Base-by-base conservation (phyloP, 2,888 invertebrate genomes). In the Stenchaetothrips biformis region DNA sequence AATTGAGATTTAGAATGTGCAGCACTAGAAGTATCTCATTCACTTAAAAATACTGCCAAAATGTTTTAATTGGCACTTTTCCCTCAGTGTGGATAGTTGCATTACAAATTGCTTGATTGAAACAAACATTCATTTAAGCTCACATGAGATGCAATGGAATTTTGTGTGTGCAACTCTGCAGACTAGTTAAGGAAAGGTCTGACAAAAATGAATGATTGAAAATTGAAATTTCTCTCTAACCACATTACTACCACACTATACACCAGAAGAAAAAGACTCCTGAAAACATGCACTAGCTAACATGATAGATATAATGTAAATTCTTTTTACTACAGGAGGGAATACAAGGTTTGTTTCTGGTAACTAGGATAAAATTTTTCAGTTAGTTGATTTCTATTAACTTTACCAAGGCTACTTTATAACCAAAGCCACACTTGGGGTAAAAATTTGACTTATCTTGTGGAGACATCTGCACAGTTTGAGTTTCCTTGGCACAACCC, bases 251-350 rank as follows among this genome's bases (percentile, higher is more conserved):
- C 25, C 7, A 21, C 25, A 21, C 11, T 74, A 25, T 21, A 25
- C 21, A 74, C 67, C 21, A 74, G 67, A 74, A 25, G 21, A 74
- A 6, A 9, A 25, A 11, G 11, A 74, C 21, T 25, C 25, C 67
- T 18, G 18, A 18, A 25, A 25, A 25, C 25, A 74, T 74, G 67
- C 67, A 74, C 67, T 74, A 74, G 11, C 21, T 74, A 25, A 0
- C 11, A 21, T 11, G 25, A 25, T 21, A 21, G 7, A 74, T 7
- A 25, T 7, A 74, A 59, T 59, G 6, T 18, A 74, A 74, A 25
- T 25, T 74, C 67, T 25, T 74, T 21, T 25, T 21, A 74, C 67
- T 74, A 74, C 67, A 74, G 67, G 67, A 74, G 67, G 67, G 67
- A 74, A 74, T 74, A 74, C 25, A 74, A 8, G 67, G 25, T 11